phyloP scores from a whole-genome alignment of 2,113 vertebrate genomes.

The Plestiodon gilberti region DNA sequence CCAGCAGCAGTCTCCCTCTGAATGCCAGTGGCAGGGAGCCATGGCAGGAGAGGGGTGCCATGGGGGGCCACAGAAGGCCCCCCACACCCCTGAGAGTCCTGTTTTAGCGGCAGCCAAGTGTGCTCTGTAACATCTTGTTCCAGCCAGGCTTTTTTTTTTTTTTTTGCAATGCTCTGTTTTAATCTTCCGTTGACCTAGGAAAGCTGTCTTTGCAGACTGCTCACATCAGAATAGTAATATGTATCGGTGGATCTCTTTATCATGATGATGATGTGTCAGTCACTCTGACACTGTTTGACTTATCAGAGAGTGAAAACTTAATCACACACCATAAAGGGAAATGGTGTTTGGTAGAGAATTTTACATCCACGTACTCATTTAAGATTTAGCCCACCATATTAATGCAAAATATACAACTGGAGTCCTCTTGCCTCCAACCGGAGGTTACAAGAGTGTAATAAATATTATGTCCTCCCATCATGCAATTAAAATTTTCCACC shows the following conservation, averaged over 20 bases:
- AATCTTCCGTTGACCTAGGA: constrained; percentile 26
- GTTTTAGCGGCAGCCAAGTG: background rate
- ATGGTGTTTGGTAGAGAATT: constrained; percentile 65
- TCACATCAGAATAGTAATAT: constrained; percentile 31
- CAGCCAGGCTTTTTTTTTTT: fast-evolving
- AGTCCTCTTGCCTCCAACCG: constrained; percentile 76
- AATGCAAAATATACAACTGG: constrained; percentile 78
- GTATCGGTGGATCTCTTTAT: constrained; percentile 57
- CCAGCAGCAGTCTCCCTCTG: too few species aligned
- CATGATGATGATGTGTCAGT: constrained; percentile 42
- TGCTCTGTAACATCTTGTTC: background rate
- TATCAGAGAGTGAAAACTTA: constrained; percentile 72
- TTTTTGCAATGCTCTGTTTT: constrained; percentile 27
- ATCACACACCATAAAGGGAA: constrained; percentile 51
- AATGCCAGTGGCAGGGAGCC: too few species aligned
- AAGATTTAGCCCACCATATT: constrained; percentile 76
- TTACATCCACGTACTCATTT: constrained; percentile 72
- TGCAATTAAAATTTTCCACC: constrained; percentile 87
- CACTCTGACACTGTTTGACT: constrained; percentile 58
- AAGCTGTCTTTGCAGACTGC: background rate
- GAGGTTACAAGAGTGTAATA: constrained; percentile 85
- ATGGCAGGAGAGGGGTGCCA: too few species aligned
- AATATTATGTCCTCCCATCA: constrained; percentile 86
- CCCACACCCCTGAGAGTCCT: too few species aligned
- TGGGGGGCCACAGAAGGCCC: too few species aligned